A percentile compares a stretch with the other conserved stretches of the same genome.
These are phyloP conservation scores for Acronicta alni DNA, from an alignment of 2,888 invertebrate genomes.

Conservation along the genomic window DNA sequence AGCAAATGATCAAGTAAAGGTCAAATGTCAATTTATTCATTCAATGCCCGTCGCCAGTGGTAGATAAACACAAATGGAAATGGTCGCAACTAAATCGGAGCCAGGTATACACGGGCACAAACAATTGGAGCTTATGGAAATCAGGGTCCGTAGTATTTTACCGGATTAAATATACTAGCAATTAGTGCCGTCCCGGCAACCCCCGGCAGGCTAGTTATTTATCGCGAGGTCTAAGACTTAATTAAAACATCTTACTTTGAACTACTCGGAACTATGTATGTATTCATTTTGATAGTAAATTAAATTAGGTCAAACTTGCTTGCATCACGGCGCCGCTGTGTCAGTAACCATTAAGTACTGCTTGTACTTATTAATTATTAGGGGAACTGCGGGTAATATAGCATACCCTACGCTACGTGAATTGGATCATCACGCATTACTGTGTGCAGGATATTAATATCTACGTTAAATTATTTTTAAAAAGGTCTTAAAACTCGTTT, in stretches of 20 bases:
- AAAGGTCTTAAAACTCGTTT: too few species aligned
- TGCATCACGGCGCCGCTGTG: constrained; percentile 51
- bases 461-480: too few species aligned
- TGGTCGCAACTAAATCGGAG: constrained; percentile 81
- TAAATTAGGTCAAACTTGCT: constrained; percentile 75
- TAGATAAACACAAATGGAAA: constrained; percentile 82
- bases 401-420: constrained; percentile 11
- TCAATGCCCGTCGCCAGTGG: constrained; percentile 73
- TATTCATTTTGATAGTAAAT: constrained; percentile 74
- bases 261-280: constrained; percentile 74
- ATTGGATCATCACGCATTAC: constrained; percentile 31
- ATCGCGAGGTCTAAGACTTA: constrained; percentile 86
- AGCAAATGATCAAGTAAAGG: constrained; percentile 65
- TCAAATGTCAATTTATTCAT: constrained; percentile 74
- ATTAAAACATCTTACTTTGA: constrained; percentile 88
- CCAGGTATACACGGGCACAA: constrained; percentile 81
- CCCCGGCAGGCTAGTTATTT: constrained; percentile 81
- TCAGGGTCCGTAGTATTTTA: constrained; percentile 85
- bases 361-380: constrained; percentile 44
- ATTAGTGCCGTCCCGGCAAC: constrained; percentile 82
- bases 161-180: constrained; percentile 88
- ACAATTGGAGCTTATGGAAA: constrained; percentile 89
- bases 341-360: constrained; percentile 54
- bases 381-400: constrained; percentile 1
- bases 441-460: constrained; percentile 19